A percentile compares a stretch with the other conserved stretches of the same genome.
Evolutionary conservation across 2,888 invertebrate genomes (phyloP).

Genomic region (Prionchulus punctatus): DNA sequence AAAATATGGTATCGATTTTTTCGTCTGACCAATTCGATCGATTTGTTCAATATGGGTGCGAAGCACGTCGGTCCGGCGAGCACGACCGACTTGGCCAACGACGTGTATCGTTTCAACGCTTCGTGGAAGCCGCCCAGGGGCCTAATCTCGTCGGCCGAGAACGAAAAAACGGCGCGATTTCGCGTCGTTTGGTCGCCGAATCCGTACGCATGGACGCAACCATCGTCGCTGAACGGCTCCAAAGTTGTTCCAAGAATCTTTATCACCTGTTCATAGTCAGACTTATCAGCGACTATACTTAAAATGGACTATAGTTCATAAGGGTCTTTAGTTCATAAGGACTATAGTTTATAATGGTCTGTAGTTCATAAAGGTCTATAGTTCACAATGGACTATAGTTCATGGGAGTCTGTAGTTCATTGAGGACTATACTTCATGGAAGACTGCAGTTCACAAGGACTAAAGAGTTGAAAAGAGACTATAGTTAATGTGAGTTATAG

Average conservation of each 20-base stretch:
- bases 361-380: no score
- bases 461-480: no score
- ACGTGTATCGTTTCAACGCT: constrained; percentile 37
- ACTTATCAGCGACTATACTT: neutral
- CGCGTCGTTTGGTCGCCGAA: constrained; percentile 39
- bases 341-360: no score
- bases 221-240: constrained; percentile 39
- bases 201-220: constrained; percentile 39
- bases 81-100: constrained; percentile 34
- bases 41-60: constrained; percentile 39
- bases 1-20: constrained; percentile 40
- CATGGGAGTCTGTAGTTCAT: no score
- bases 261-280: no score
- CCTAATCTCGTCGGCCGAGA: no score
- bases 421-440: no score
- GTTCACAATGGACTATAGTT: no score
- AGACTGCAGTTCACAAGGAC: no score
- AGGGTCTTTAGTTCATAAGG: neutral
- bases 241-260: constrained; percentile 39
- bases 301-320: no score
- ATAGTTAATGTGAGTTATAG: no score
- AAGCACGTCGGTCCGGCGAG: constrained; percentile 42
- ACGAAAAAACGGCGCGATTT: constrained; percentile 31
- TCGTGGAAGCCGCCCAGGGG: constrained; percentile 27
- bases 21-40: constrained; percentile 37